Percentiles rank a stretch among this genome's conserved stretches.
These are phyloP conservation scores for Mimachlamys varia DNA, from an alignment of 2,888 invertebrate genomes.

Conservation along the genomic window DNA sequence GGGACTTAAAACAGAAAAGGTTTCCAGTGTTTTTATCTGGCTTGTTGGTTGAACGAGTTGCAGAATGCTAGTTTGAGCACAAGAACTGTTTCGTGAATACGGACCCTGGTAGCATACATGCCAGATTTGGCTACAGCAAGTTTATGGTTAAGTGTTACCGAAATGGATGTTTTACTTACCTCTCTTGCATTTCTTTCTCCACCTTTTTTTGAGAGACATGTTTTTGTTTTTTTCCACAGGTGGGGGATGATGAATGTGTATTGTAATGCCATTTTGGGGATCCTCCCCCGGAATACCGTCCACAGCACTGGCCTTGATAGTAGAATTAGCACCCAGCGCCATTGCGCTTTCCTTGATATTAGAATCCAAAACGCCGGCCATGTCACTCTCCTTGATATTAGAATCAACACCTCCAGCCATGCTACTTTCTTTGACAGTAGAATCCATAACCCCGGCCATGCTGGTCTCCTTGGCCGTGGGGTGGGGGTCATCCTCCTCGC, in stretches of 20 bases:
- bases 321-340: neutral
- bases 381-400: neutral
- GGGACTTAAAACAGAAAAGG: no score
- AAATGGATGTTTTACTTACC: neutral
- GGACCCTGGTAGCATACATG: no score
- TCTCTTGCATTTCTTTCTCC: slow-evolving; percentile 4
- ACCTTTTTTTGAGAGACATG: neutral
- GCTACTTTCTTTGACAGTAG: neutral
- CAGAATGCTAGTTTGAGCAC: no score
- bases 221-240: neutral
- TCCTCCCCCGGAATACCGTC: neutral
- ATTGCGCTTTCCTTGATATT: neutral
- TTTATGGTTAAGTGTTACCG: no score
- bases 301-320: neutral
- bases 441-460: neutral
- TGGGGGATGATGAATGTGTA: neutral
- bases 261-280: neutral
- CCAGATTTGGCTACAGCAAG: no score
- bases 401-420: neutral
- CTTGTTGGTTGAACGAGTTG: no score
- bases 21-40: no score
- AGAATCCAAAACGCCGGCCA: neutral
- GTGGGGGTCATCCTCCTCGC: neutral
- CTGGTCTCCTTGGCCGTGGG: neutral
- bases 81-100: no score